Evolutionary conservation across 2,113 vertebrate genomes (phyloP), one percentile per base, ranked within the genome.

Genomic region (Origma solitaria): DNA sequence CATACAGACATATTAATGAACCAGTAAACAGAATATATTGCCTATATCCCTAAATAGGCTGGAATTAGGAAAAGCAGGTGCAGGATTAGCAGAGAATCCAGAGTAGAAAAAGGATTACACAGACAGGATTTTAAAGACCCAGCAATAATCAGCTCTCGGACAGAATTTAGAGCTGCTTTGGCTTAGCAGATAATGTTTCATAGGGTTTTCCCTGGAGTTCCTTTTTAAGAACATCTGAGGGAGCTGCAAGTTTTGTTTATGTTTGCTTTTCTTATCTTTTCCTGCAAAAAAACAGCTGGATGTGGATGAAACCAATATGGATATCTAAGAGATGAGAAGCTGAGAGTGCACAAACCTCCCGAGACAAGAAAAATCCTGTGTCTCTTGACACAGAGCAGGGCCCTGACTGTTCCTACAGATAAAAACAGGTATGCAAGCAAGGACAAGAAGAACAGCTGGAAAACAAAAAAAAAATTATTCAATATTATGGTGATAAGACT

Each of bases 51-150:
- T 93, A 81, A 86, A 82, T 2, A 82, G 69, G 9, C 13, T 37
- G 33, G 65, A 91, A 78, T 87, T 82, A 79, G 30, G 31, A 71
- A 71, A 5, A 57, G 22, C 27, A 90, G 66, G 23, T 75, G 25
- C 42, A 76, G 54, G 45, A 88, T 77, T 91, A 92, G 30, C 35
- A 86, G 30, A 35, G 51, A 90, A 93, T 58, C 61, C 57, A 61
- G 57, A 87, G 53, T 1, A 84, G 9, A 79, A 12, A 11, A 85
- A 76, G 37, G 65, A 93, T 76, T 86, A 76, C 40, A 75, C 9
- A 81, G 18, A 33, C 8, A 53, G 45, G 40, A 86, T 87, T 92
- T 89, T 23, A 78, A 86, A 93, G 13, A 62, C 22, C 47, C 50
- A 58, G 31, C 30, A 90, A 71, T 71, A 91, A 94, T 56, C 35